These are phyloP conservation scores for Orientallactaga sibirica DNA, from an alignment of 2,797 vertebrate species.

Conservation along the genomic window DNA sequence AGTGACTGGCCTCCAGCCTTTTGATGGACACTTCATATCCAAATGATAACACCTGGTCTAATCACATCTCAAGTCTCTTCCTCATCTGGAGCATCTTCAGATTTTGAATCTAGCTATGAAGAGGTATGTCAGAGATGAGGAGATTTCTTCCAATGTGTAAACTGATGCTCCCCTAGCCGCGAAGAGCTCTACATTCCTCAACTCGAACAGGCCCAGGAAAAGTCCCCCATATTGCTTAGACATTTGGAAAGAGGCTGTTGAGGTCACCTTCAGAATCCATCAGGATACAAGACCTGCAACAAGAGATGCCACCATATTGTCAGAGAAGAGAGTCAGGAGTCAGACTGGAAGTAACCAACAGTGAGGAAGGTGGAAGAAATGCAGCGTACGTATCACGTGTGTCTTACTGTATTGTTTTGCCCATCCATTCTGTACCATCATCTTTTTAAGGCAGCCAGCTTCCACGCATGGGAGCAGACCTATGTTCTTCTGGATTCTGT, in stretches of 20 bases:
- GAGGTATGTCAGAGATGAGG: background rate
- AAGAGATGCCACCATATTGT: background rate
- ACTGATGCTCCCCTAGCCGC: background rate
- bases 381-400: fast-evolving
- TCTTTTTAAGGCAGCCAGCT: background rate
- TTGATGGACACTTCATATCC: background rate
- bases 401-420: background rate
- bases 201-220: background rate
- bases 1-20: background rate
- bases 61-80: background rate
- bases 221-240: fast-evolving
- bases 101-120: background rate
- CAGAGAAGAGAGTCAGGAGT: background rate
- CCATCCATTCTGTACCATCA: background rate
- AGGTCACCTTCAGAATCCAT: background rate
- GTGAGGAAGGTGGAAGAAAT: background rate
- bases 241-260: background rate
- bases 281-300: background rate
- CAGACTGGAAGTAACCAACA: too few species aligned
- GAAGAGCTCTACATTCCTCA: background rate
- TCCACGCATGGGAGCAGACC: background rate
- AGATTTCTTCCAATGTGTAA: background rate
- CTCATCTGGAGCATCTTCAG: background rate
- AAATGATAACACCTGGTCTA: background rate
- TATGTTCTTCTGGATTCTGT: background rate